These are phyloP conservation scores for Boloria euphrosyne DNA, from an alignment of 2,888 invertebrate species.

Conservation along the genomic window DNA sequence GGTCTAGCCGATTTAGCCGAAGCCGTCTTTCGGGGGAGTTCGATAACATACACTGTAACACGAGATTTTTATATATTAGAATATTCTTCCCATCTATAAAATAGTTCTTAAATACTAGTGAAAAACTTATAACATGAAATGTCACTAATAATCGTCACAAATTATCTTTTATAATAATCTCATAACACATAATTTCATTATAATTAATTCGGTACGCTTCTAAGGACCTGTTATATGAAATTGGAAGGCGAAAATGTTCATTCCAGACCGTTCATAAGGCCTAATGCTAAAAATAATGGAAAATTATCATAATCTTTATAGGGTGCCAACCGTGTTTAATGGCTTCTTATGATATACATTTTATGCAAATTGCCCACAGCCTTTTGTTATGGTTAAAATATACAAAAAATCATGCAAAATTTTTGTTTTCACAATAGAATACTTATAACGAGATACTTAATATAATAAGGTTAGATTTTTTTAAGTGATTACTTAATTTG, in stretches of 20 bases:
- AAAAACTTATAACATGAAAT: too few relatives aligned
- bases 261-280: conserved; percentile 24
- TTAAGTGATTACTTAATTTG: too few relatives aligned
- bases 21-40: too few relatives aligned
- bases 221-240: conserved; percentile 20
- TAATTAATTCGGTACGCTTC: background rate
- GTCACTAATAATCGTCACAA: too few relatives aligned
- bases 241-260: conserved; percentile 27
- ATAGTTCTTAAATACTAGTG: too few relatives aligned
- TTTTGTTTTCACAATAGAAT: conserved; percentile 3
- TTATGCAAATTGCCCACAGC: conserved; percentile 34
- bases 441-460: conserved; percentile 7
- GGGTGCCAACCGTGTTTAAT: conserved; percentile 28
- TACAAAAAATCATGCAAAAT: conserved; percentile 21
- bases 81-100: too few relatives aligned
- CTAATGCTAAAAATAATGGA: conserved; percentile 32
- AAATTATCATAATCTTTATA: conserved; percentile 35
- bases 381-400: conserved; percentile 31
- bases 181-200: too few relatives aligned
- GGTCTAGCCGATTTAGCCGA: too few relatives aligned
- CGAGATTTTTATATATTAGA: too few relatives aligned
- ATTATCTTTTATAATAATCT: too few relatives aligned
- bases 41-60: too few relatives aligned
- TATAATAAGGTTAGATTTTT: background rate
- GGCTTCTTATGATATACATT: conserved; percentile 30